Conservation (phyloP, 1,140 invertebrate genomes). For the Trichonephila clavipes region DNA sequence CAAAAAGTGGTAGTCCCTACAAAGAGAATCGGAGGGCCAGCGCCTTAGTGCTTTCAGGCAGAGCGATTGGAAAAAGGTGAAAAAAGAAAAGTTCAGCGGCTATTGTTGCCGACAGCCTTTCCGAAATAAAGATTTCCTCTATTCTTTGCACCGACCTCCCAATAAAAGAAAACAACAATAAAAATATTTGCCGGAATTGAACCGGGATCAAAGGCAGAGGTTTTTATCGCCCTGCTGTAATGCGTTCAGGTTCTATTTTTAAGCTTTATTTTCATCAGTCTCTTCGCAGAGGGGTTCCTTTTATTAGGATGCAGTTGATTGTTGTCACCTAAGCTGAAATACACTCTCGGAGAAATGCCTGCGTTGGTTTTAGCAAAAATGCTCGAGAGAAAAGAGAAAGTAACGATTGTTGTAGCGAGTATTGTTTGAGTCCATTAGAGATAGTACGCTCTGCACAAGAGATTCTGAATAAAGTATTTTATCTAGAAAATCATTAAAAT, state of each 20-base stretch:
- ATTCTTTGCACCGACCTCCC: constrained; percentile 1
- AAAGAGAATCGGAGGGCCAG: not conserved
- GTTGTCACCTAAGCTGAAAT: not conserved
- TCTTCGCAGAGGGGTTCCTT: not conserved
- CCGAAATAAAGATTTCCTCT: constrained; percentile 15
- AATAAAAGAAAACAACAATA: constrained; percentile 23
- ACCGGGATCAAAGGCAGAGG: not conserved
- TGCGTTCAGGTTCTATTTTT: not conserved
- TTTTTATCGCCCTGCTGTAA: not conserved
- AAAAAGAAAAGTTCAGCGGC: not conserved
- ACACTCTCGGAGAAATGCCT: not conserved
- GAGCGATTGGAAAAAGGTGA: not conserved
- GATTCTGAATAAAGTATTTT: no score
- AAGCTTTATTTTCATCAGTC: constrained; percentile 1
- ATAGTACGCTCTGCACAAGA: no score
- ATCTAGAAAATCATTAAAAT: no score
- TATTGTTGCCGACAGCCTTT: constrained; percentile 33
- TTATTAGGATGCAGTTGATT: constrained; percentile 28
- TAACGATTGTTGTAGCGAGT: no score
- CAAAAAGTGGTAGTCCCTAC: not conserved
- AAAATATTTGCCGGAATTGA: constrained; percentile 6
- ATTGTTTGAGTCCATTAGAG: no score
- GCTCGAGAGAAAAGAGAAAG: no score
- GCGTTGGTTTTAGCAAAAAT: not conserved
- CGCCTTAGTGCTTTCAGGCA: constrained; percentile 12